Base-by-base conservation (phyloP, 2,888 invertebrate genomes). In the Willowsia nigromaculata region DNA sequence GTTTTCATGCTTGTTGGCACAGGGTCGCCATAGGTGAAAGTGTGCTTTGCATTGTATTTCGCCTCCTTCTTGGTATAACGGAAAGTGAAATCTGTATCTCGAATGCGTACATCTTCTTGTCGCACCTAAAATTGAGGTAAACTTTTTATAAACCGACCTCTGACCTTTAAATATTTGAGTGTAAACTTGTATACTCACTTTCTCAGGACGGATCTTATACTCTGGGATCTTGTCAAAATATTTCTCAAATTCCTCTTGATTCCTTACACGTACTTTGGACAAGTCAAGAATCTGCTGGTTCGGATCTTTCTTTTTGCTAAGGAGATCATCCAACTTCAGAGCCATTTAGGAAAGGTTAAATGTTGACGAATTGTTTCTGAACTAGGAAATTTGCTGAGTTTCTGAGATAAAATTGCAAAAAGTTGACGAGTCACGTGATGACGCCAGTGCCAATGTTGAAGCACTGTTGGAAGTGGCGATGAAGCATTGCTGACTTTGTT, bases 141-240 rank as follows among this genome's bases (percentile, higher is more conserved):
- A n/a, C n/a, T n/a, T n/a, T n/a, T n/a, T n/a, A n/a, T n/a, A n/a
- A n/a, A n/a, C n/a, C n/a, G n/a, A n/a, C n/a, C n/a, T n/a, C n/a
- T n/a, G n/a, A n/a, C n/a, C n/a, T n/a, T n/a, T n/a, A n/a, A n/a
- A n/a, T n/a, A n/a, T 50, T 15, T n/a, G 33, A 80, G 37, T 7
- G 6, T 15, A 47, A 47, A 47, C 2, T 47, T 7, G 2, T 47
- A 15, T 33, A 33, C 56, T 90, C 94, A 96, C 97, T 95, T 97
- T 97, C 93, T 98, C 97, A 0, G 97, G 96, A 92, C 97, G 96
- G 92, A 98, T 97, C 94, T 97, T 98, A 93, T 96, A 97, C 94
- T 98, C 98, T 0, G 98, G 97, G 13, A 98, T 97, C 94, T 97
- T 97, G 93, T 98, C 97, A 93, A 97, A 95, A 74, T 97, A 95